These are phyloP conservation scores for Hycleus cichorii DNA, from an alignment of 1,140 invertebrate genomes.

Conservation along the genomic window DNA sequence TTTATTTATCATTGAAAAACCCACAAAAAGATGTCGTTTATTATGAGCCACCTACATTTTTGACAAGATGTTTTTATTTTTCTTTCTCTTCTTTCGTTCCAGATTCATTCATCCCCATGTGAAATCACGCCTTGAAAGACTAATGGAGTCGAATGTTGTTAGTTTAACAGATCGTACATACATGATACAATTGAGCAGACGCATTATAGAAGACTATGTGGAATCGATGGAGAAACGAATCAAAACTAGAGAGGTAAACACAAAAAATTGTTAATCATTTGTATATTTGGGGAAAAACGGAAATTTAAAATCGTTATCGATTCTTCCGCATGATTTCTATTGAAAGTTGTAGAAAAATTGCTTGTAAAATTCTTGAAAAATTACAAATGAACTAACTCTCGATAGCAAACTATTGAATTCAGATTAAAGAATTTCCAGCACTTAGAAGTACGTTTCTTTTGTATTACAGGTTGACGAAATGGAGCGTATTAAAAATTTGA, in stretches of 20 bases:
- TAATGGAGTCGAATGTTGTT: constrained; percentile 59
- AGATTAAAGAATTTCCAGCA: too few relatives aligned
- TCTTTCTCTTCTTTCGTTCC: constrained; percentile 1
- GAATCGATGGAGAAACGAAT: constrained; percentile 55
- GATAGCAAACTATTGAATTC: not conserved
- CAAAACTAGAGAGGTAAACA: constrained; percentile 49
- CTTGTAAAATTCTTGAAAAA: not conserved
- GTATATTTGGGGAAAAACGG: not conserved
- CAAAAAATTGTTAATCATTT: not conserved
- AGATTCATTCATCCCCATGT: constrained; percentile 49
- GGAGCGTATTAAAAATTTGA: constrained; percentile 57
- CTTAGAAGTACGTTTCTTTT: not conserved
- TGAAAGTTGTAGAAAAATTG: too few relatives aligned
- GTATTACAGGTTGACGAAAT: constrained; percentile 53
- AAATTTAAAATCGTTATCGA: not conserved
- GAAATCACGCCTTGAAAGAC: constrained; percentile 49
- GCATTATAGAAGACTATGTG: constrained; percentile 53
- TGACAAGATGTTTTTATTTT: too few relatives aligned
- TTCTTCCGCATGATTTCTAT: too few relatives aligned
- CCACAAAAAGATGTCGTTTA: too few relatives aligned
- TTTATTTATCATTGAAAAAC: too few relatives aligned
- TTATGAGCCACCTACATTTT: too few relatives aligned
- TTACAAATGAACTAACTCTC: too few relatives aligned
- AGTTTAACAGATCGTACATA: constrained; percentile 56
- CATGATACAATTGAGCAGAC: constrained; percentile 55